Percentiles rank a stretch among this genome's conserved stretches.
These are phyloP conservation scores for Fissipunctia ypsillon DNA, from an alignment of 2,888 invertebrate genomes.

Conservation along the genomic window DNA sequence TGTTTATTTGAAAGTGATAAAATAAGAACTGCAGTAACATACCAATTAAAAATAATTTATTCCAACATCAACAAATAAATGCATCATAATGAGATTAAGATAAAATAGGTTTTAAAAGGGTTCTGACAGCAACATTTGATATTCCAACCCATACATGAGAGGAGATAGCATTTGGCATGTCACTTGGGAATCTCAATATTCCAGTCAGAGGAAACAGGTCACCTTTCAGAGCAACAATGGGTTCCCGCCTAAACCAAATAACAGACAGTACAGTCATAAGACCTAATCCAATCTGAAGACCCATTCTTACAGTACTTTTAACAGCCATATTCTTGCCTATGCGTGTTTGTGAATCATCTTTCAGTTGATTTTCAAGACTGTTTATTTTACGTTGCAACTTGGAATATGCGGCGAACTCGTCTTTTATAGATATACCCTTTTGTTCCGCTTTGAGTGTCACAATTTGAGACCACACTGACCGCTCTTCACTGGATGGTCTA, in stretches of 20 bases:
- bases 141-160: conserved; percentile 87
- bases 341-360: conserved; percentile 82
- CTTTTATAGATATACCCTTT: conserved; percentile 88
- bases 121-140: conserved; percentile 84
- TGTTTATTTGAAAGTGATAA: not conserved
- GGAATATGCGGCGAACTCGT: conserved; percentile 91
- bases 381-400: conserved; percentile 91
- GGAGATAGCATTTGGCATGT: conserved; percentile 84
- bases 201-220: conserved; percentile 84
- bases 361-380: conserved; percentile 86
- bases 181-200: conserved; percentile 84
- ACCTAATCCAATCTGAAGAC: conserved; percentile 79
- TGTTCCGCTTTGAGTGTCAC: conserved; percentile 86
- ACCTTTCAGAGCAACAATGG: conserved; percentile 83
- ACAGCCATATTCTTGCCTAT: conserved; percentile 82
- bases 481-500: conserved; percentile 85
- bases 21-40: not conserved
- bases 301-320: conserved; percentile 81
- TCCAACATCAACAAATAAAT: conserved; percentile 44
- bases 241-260: conserved; percentile 85
- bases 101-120: conserved; percentile 82
- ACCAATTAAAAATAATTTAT: conserved; percentile 41
- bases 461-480: conserved; percentile 81
- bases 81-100: conserved; percentile 62
- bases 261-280: conserved; percentile 81